These are phyloP conservation scores for Sapayoa aenigma DNA, from an alignment of 2,113 vertebrate genomes.

Conservation along the genomic window DNA sequence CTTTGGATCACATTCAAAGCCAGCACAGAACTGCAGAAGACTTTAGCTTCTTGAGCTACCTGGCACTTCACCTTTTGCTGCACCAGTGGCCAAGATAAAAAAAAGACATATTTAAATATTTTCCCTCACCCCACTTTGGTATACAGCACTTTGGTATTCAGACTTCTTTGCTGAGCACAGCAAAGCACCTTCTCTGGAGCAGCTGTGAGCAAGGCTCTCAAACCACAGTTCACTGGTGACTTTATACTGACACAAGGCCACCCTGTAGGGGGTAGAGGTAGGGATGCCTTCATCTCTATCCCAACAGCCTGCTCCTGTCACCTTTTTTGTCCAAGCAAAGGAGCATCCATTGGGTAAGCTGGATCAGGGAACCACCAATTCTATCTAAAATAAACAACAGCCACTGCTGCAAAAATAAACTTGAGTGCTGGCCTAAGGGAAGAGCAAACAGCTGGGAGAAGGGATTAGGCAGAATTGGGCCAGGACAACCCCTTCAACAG, in stretches of 20 bases:
- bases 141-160: neutral
- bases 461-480: neutral
- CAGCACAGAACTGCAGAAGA: neutral
- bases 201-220: neutral
- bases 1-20: neutral
- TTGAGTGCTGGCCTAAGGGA: neutral
- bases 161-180: neutral
- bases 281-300: neutral
- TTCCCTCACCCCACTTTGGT: neutral
- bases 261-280: neutral
- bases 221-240: neutral
- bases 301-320: neutral
- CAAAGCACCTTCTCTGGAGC: neutral
- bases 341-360: neutral
- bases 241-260: neutral
- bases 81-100: neutral
- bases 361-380: accelerated
- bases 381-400: neutral
- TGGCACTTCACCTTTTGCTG: neutral
- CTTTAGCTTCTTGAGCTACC: neutral
- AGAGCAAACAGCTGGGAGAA: neutral
- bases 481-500: neutral
- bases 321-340: neutral
- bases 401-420: neutral
- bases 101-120: neutral